Evolutionary conservation across 37 sponge, comb jelly and placozoan genomes (phyloP).

Genomic region (Diacarnus erythraeanus): DNA sequence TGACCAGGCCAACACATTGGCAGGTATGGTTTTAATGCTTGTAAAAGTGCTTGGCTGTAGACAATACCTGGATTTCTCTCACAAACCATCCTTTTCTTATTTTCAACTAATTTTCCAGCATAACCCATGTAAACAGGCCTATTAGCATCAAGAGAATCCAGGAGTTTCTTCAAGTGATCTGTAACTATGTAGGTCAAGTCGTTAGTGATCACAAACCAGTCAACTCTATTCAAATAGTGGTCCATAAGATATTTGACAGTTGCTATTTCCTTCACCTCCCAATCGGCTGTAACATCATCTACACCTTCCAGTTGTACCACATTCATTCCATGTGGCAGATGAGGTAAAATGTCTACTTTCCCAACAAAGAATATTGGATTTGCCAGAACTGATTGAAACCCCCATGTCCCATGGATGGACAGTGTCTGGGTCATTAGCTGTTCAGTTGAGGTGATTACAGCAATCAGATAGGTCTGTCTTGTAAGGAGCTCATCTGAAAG

Average conservation of each 20-base stretch:
- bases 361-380: conserved; percentile 56
- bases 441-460: conserved; percentile 33
- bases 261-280: conserved; percentile 41
- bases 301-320: conserved; percentile 46
- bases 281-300: conserved; percentile 29
- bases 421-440: conserved; percentile 42
- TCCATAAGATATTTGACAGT: conserved; percentile 43
- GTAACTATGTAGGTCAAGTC: conserved; percentile 42
- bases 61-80: conserved; percentile 18
- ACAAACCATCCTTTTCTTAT: background rate
- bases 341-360: conserved; percentile 18
- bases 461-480: conserved; percentile 17
- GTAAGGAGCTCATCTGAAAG: conserved; percentile 35
- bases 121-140: conserved; percentile 35
- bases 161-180: conserved; percentile 5
- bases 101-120: background rate
- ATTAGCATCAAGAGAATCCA: conserved; percentile 26
- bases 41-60: conserved; percentile 39
- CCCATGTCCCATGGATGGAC: conserved; percentile 63
- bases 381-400: background rate
- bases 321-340: conserved; percentile 51
- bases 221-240: conserved; percentile 25
- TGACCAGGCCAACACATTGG: conserved; percentile 41
- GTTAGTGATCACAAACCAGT: conserved; percentile 54
- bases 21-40: conserved; percentile 28